Evolutionary conservation across 2,113 vertebrate species (phyloP), one percentile per base, ranked within the genome.

Genomic region (Gymnocephalus cernua): DNA sequence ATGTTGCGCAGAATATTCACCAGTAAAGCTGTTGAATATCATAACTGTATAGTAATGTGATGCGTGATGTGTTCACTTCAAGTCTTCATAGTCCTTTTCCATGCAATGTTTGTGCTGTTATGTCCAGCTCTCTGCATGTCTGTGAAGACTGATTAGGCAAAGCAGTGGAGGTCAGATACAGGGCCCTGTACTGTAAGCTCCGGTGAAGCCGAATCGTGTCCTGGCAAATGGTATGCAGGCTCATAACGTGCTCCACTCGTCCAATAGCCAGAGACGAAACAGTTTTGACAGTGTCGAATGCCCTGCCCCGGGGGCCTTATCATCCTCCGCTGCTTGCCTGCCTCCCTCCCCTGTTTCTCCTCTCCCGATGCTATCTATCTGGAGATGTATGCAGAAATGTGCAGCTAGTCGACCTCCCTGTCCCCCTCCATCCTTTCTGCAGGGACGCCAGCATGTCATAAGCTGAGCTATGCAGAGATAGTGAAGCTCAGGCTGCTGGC

Each of bases 211-310:
- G 72, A 89, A 92, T 94, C 79, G 32, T 74, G 59, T 95, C 86
- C 80, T 57, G 86, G 89, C 84, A 91, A 94, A 94, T 94, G 88
- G 91, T 90, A 92, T 91, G 88, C 89, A 85, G 90, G 86, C 88
- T 91, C 89, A 88, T 93, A 89, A 92, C 88, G 89, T 77, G 84
- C 90, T 91, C 86, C 85, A 87, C 88, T 93, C 89, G 73, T 94
- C 89, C 92, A 94, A 94, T 93, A 89, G 92, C 88, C 68, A 25
- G 80, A 85, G 91, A 91, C 80, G 83, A 93, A 94, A 92, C 88
- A 89, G 90, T 94, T 94, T 93, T 94, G 91, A 94, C 91, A 94
- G 92, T 92, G 91, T 93, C 85, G 92, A 93, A 94, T 94, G 92
- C 90, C 93, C 84, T 88, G 91, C 91, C 92, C 91, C n/a, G 78